Evolutionary conservation across 30 jellyfish, hydroid and myxozoan species (phyloP), one percentile per base, ranked within the genome.

Genomic region (Clytia hemisphaerica): DNA sequence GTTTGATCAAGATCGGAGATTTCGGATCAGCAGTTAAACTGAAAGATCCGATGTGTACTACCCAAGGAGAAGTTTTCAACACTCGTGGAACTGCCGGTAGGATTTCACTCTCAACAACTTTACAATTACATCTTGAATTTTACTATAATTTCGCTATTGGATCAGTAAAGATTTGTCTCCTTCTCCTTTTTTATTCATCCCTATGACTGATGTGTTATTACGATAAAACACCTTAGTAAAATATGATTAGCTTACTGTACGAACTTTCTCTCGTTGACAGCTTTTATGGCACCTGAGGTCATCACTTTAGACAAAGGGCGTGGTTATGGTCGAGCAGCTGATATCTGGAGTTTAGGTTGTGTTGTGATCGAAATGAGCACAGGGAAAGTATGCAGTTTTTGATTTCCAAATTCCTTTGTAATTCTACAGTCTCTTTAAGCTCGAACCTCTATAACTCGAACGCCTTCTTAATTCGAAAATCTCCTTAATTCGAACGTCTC

Each of bases 271-370:
- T 4, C 4, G 31, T 0, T 45, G 28, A 2, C 67, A 85, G 96
- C 93, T 22, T 85, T 66, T 47, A 85, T 85, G 96, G 96, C 96
- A 0, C 96, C 96, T 30, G 96, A 85, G 42, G 88, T 85, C 22
- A 85, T 85, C 2, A 85, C 92, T 15, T 63, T 59, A 15, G 84
- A 72, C 27, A 77, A 78, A 67, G 82, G 69, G 4, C 44, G 61
- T 21, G 96, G 96, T 4, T 85, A 85, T 47, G 96, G 96, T 2
- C 59, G 96, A 71, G 91, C 96, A 0, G 96, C 93, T 25, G 96
- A 85, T 34, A 64, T 85, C 42, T 85, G 96, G 96, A 85, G 96
- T 62, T 60, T 85, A 37, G 96, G 96, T 15, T 85, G 96, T 61
- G 96, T 85, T 29, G 96, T 85, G 18, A 71, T 85, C 31, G 96